Base-by-base conservation (phyloP, 2,888 invertebrate species). In the Idaea aversata region DNA sequence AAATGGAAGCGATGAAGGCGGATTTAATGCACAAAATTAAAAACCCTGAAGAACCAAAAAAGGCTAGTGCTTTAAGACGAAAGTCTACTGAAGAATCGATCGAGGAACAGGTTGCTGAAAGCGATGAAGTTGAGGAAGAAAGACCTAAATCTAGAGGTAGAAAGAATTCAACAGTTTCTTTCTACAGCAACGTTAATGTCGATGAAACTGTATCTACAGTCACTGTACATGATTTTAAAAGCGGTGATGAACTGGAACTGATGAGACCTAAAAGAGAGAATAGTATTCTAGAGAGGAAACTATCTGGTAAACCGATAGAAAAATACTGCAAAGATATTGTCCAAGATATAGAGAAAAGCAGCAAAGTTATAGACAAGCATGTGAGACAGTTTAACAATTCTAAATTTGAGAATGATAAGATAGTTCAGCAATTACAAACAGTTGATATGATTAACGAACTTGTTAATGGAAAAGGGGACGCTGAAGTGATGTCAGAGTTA, bases 371-470 rank as follows among this genome's bases (percentile, higher is more conserved):
- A 47, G 93, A 94, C 64, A 88, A 81, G 66, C 94, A 94, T 67
- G 88, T 93, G 73, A 89, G 90, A 69, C 88, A 91, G 62, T 91
- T 93, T 63, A 89, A 88, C 70, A 81, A 80, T 15, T 87, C 91
- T 0, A 88, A 86, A 75, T 82, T 86, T 16, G 93, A 94, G 36
- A 93, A 91, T 15, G 91, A 94, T 61, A 90, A 90, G 65, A 70
- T 94, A 5, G 84, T 93, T 0, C 85, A 93, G 64, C 91, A 93
- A 61, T 77, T 94, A 61, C 86, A 93, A 77, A 90, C 89, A 59
- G 93, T 94, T 0, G 93, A 94, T 73, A 90, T 90, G 75, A 84
- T 94, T 13, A 94, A 93, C 69, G 86, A 92, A 7, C 86, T 89
- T 67, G 87, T 94, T 0, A 90, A 83, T 61, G 75, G 76, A 0